These are phyloP conservation scores for Flabesymbios commensalis DNA, from an alignment of 2,888 invertebrate genomes.

Conservation along the genomic window DNA sequence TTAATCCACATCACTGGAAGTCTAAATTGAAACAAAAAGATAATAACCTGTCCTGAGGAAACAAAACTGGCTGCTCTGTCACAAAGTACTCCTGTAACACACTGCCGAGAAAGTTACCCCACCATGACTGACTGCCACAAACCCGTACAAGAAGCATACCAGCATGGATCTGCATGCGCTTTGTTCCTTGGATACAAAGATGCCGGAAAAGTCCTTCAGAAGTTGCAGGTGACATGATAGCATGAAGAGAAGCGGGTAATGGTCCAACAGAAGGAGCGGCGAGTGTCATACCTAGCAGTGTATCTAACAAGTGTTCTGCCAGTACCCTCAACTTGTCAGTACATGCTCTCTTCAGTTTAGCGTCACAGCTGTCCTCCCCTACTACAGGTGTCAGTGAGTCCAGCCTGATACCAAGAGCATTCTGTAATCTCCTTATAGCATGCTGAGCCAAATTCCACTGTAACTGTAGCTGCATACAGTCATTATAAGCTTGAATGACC, in stretches of 20 bases:
- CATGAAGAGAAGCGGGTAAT: slow-evolving; percentile 42
- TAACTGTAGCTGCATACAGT: slow-evolving; percentile 85
- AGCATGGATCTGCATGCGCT: slow-evolving; percentile 70
- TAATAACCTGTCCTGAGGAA: slow-evolving; percentile 83
- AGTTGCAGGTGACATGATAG: slow-evolving; percentile 45
- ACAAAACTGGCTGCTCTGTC: slow-evolving; percentile 76
- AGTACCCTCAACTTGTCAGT: slow-evolving; percentile 83
- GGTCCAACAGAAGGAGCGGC: slow-evolving; percentile 60
- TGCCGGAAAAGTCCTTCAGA: slow-evolving; percentile 72
- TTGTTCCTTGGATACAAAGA: slow-evolving; percentile 77
- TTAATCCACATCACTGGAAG: no score
- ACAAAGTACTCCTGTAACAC: slow-evolving; percentile 79
- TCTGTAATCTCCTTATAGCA: slow-evolving; percentile 72
- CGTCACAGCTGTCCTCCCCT: background rate
- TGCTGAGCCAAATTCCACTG: slow-evolving; percentile 79
- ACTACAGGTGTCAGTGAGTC: background rate
- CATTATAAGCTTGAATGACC: slow-evolving; percentile 69
- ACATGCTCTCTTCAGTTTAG: slow-evolving; percentile 68
- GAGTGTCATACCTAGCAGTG: slow-evolving; percentile 67
- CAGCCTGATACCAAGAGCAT: slow-evolving; percentile 57
- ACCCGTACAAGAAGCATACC: slow-evolving; percentile 75
- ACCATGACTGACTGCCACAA: slow-evolving; percentile 79
- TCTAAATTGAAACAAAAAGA: no score
- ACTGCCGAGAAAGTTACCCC: slow-evolving; percentile 87
- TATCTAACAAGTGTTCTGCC: slow-evolving; percentile 80